Evolutionary conservation across 2,797 vertebrate genomes (phyloP).

Genomic region (Austrolebias charrua): DNA sequence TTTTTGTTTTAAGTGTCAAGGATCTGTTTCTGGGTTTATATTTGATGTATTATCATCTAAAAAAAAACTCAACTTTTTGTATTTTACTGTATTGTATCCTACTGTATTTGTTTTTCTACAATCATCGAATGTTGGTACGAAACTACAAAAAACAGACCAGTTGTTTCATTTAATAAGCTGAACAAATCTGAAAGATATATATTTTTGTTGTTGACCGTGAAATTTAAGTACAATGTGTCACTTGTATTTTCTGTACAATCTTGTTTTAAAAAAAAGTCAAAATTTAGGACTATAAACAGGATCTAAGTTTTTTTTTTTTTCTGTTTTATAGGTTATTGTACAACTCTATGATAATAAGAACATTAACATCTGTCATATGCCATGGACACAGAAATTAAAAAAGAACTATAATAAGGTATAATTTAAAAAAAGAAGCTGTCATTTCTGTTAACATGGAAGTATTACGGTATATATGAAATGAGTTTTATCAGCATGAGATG

Average conservation of each 20-base stretch:
- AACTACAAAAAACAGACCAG: constrained; percentile 66
- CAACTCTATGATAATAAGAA: constrained; percentile 38
- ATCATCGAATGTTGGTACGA: constrained; percentile 83
- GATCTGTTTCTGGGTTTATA: constrained; percentile 69
- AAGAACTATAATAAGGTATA: constrained; percentile 28
- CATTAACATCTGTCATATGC: constrained; percentile 58
- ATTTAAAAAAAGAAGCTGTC: constrained; percentile 21
- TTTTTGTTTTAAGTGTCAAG: constrained; percentile 73
- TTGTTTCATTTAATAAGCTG: constrained; percentile 80
- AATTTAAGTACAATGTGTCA: constrained; percentile 61
- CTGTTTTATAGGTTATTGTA: constrained; percentile 39
- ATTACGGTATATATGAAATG: constrained; percentile 15
- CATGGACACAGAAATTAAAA: constrained; percentile 61
- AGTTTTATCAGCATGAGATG: constrained; percentile 58
- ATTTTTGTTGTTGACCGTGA: constrained; percentile 62
- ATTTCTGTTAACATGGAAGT: constrained; percentile 42
- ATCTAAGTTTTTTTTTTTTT: constrained; percentile 46
- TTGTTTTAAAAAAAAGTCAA: constrained; percentile 60
- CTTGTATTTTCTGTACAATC: constrained; percentile 72
- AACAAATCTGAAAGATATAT: constrained; percentile 69
- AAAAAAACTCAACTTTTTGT: constrained; percentile 70
- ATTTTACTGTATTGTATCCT: constrained; percentile 81
- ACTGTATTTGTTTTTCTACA: constrained; percentile 81
- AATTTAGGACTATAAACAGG: constrained; percentile 32
- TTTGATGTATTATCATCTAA: constrained; percentile 78